These are phyloP conservation scores for Drosophila maculinotata DNA, from an alignment of 2,888 invertebrate genomes.

Conservation along the genomic window DNA sequence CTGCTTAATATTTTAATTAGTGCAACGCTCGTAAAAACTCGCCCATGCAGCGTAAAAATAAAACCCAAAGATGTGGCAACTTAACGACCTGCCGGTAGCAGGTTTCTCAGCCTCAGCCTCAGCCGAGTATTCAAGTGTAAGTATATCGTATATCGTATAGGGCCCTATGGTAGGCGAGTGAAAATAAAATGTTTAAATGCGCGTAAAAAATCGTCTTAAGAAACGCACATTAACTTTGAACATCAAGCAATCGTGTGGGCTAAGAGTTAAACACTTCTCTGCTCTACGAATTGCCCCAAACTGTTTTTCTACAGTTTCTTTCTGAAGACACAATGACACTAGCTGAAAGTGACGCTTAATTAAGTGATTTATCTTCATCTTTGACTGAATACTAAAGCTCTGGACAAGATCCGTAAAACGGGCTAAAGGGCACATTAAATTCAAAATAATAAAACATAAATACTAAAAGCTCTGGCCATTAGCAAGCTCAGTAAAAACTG, in stretches of 20 bases:
- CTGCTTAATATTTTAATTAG: conserved; percentile 70
- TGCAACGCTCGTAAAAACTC: conserved; percentile 45
- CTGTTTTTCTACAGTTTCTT: neutral
- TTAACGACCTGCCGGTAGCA: conserved; percentile 71
- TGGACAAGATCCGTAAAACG: too few relatives aligned
- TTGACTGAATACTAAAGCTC: neutral
- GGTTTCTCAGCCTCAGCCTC: conserved; percentile 28
- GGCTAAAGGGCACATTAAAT: too few relatives aligned
- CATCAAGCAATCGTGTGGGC: conserved; percentile 55
- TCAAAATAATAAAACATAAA: too few relatives aligned
- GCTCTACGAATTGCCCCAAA: conserved; percentile 24
- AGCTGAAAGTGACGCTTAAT: conserved; percentile 21
- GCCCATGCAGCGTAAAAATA: conserved; percentile 39
- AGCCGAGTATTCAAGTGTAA: neutral
- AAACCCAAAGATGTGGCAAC: conserved; percentile 49
- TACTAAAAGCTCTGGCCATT: too few relatives aligned
- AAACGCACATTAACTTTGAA: conserved; percentile 68
- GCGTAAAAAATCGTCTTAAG: conserved; percentile 67
- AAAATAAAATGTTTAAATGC: conserved; percentile 64
- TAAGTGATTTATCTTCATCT: neutral
- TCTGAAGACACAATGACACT: conserved; percentile 21
- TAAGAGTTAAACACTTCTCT: conserved; percentile 27
- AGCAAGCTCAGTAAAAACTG: too few relatives aligned
- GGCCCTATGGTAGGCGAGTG: conserved; percentile 12
- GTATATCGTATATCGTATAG: too few relatives aligned